Percentiles rank a stretch among this genome's conserved stretches.
These are phyloP conservation scores for Drosophila infuscata DNA, from an alignment of 2,888 invertebrate species.

Conservation along the genomic window DNA sequence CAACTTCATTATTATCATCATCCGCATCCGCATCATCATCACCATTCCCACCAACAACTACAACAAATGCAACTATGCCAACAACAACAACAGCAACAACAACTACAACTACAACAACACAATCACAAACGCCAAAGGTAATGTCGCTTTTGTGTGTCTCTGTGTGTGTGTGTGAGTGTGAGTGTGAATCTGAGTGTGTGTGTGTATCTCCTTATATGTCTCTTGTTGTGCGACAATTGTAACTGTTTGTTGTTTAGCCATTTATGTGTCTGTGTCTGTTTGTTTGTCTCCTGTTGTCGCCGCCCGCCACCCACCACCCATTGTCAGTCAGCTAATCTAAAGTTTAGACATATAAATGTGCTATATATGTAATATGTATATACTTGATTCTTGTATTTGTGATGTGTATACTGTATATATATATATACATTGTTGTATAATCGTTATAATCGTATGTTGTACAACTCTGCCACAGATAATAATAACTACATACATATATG, in stretches of 20 bases:
- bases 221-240: constrained; percentile 57
- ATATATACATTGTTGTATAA: constrained; percentile 41
- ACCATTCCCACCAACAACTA: constrained; percentile 25
- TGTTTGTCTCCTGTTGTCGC: constrained; percentile 27
- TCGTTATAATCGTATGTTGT: constrained; percentile 41
- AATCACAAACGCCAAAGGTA: constrained; percentile 77
- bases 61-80: constrained; percentile 61
- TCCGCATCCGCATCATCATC: constrained; percentile 13
- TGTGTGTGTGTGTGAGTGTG: constrained; percentile 2
- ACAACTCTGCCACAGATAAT: constrained; percentile 29
- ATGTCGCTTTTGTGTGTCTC: constrained; percentile 68
- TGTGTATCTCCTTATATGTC: constrained; percentile 31
- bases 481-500: neutral
- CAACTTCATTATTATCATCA: constrained; percentile 23
- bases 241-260: constrained; percentile 59
- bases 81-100: constrained; percentile 57
- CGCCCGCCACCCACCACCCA: neutral
- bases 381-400: constrained; percentile 37
- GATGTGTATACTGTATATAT: constrained; percentile 13
- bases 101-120: constrained; percentile 66
- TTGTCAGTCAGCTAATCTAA: constrained; percentile 12
- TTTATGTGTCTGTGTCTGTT: constrained; percentile 28
- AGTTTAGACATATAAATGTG: constrained; percentile 10
- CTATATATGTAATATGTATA: constrained; percentile 11
- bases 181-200: neutral